A percentile compares a stretch with the other conserved stretches of the same genome.
Evolutionary conservation across 2,113 vertebrate genomes (phyloP).

Genomic region (human): GRCh38 chrX:45862501-45863000

Average conservation of each 20-base stretch:
- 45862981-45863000: background rate
- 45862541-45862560: background rate
- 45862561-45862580: background rate
- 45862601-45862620: background rate
- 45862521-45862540: background rate
- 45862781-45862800: background rate
- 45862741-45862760: background rate
- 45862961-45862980: background rate
- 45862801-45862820: background rate
- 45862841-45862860: background rate
- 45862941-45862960: background rate
- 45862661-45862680: background rate
- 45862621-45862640: background rate
- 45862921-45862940: background rate
- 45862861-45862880: background rate
- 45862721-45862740: background rate
- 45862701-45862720: background rate
- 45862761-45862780: background rate
- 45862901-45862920: slow-evolving; percentile 9
- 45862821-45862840: background rate
- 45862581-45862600: background rate
- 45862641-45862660: background rate
- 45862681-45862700: background rate
- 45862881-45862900: slow-evolving; percentile 26
- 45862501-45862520: background rate